Percentiles rank a stretch among this genome's conserved stretches.
Evolutionary conservation across 2,888 invertebrate genomes (phyloP).

Genomic region (Parapristionchus giblindavisi): DNA sequence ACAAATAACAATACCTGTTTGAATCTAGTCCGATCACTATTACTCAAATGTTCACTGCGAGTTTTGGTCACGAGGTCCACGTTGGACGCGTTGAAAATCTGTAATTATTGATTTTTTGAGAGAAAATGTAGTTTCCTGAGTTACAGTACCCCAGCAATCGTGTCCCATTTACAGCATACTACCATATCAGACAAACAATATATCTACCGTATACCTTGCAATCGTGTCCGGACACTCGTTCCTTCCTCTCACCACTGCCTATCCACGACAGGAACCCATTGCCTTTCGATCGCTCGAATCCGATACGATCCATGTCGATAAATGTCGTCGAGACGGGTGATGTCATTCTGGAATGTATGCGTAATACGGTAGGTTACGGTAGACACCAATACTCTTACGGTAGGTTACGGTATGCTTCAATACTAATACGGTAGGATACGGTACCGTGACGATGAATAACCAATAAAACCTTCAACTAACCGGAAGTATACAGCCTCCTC

Average conservation of each 20-base stretch:
- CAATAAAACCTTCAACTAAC: too few species aligned
- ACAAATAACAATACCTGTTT: slow-evolving; percentile 70
- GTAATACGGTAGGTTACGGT: background rate
- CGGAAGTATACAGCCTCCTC: slow-evolving; percentile 80
- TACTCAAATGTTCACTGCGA: slow-evolving; percentile 87
- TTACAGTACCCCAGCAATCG: background rate
- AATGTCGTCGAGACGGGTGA: slow-evolving; percentile 92
- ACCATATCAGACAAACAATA: too few species aligned
- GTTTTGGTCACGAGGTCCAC: slow-evolving; percentile 95
- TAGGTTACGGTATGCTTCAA: background rate
- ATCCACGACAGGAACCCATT: slow-evolving; percentile 52
- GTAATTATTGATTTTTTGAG: too few species aligned
- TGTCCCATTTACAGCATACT: too few species aligned
- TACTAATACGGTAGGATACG: background rate
- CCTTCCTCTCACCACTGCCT: slow-evolving; percentile 79
- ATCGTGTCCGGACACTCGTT: slow-evolving; percentile 85
- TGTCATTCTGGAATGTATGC: slow-evolving; percentile 76
- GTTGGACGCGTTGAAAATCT: slow-evolving; percentile 90
- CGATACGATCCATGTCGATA: slow-evolving; percentile 95
- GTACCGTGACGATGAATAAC: background rate
- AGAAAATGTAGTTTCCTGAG: too few species aligned
- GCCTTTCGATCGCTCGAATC: slow-evolving; percentile 84
- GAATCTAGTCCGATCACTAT: slow-evolving; percentile 77
- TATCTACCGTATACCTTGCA: slow-evolving; percentile 79
- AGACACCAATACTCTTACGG: background rate